These are phyloP conservation scores for Lutjanus erythropterus DNA, from an alignment of 2,113 vertebrate species.

Conservation along the genomic window DNA sequence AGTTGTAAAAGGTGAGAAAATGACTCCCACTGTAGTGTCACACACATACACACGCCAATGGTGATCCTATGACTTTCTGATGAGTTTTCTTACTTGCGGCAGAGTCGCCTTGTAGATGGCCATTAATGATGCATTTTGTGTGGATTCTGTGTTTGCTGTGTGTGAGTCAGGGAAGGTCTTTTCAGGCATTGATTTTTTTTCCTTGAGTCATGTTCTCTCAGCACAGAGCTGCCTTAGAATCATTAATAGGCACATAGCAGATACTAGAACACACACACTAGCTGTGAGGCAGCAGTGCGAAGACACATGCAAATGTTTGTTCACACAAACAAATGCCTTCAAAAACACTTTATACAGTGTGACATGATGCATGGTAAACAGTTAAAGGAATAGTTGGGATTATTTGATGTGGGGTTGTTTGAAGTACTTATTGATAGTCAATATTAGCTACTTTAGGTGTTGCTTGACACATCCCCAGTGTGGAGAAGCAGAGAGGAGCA, in stretches of 20 bases:
- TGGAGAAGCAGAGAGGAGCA: no score
- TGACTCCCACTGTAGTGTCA: not conserved
- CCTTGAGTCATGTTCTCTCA: slow-evolving; percentile 59
- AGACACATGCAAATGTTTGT: slow-evolving; percentile 13
- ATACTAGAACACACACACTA: not conserved
- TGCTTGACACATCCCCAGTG: no score
- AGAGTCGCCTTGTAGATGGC: slow-evolving; percentile 24
- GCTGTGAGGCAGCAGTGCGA: slow-evolving; percentile 1
- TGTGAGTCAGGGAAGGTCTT: slow-evolving; percentile 54
- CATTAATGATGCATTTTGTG: slow-evolving; percentile 80
- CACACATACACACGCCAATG: not conserved
- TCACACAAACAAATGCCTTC: not conserved
- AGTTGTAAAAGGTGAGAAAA: slow-evolving; percentile 16
- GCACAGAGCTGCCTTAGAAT: slow-evolving; percentile 50
- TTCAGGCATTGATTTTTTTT: slow-evolving; percentile 73
- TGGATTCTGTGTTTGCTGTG: slow-evolving; percentile 23
- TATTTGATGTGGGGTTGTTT: no score
- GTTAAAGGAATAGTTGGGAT: no score
- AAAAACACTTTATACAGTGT: not conserved
- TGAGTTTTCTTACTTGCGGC: slow-evolving; percentile 62
- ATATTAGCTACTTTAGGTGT: no score
- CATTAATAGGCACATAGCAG: slow-evolving; percentile 49
- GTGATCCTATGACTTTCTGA: slow-evolving; percentile 42
- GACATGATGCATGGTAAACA: not conserved
- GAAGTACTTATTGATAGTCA: no score